A percentile compares a stretch with the other conserved stretches of the same genome.
These are phyloP conservation scores for Sacculina carcini DNA, from an alignment of 2,888 invertebrate genomes.

Conservation along the genomic window DNA sequence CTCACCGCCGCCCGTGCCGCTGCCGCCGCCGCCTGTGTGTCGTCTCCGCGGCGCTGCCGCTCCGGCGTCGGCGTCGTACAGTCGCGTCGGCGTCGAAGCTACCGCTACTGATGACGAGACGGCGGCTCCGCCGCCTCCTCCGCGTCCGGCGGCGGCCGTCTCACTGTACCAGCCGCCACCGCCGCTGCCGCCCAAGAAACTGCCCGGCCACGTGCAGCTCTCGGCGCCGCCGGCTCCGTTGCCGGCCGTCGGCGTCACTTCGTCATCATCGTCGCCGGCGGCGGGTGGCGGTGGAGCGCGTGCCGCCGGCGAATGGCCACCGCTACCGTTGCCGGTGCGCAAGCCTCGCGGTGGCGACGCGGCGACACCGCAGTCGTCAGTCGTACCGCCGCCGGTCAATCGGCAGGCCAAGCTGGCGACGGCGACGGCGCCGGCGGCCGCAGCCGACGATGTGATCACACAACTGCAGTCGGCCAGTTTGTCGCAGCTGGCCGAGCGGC, in stretches of 20 bases:
- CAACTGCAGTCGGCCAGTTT: constrained; percentile 35
- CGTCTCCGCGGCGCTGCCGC: constrained; percentile 1
- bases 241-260: constrained; percentile 10
- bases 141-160: constrained; percentile 32
- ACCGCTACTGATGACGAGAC: constrained; percentile 21
- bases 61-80: constrained; percentile 9
- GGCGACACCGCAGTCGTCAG: constrained; percentile 9
- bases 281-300: constrained; percentile 19
- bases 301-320: constrained; percentile 25
- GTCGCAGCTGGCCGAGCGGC: constrained; percentile 45
- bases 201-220: constrained; percentile 27
- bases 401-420: constrained; percentile 6
- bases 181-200: constrained; percentile 43
- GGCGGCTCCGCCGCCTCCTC: constrained; percentile 35
- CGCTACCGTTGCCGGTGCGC: constrained; percentile 32
- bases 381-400: constrained; percentile 9
- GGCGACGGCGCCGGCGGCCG: constrained; percentile 6
- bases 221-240: constrained; percentile 39
- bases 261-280: no score
- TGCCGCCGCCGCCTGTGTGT: constrained; percentile 10
- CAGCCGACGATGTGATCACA: constrained; percentile 5
- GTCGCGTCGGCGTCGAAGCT: constrained; percentile 12
- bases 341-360: constrained; percentile 10
- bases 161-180: constrained; percentile 35
- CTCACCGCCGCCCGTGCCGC: constrained; percentile 12